Evolutionary conservation across 2,797 vertebrate genomes (phyloP).

Genomic region (Sebastes vulpes): DNA sequence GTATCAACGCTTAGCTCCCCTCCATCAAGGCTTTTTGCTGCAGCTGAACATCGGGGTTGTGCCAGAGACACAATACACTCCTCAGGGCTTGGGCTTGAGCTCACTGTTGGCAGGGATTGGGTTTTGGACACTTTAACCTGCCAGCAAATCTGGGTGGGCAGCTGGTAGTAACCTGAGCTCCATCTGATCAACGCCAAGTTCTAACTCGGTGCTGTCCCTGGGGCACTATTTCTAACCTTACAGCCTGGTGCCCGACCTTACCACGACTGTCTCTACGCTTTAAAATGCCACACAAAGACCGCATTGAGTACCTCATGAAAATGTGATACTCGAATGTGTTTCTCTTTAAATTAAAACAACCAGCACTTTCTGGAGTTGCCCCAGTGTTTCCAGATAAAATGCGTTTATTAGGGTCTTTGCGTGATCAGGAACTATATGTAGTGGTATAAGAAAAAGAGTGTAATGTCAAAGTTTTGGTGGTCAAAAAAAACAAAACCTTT

Average conservation of each 20-base stretch:
- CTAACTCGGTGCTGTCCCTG: conserved; percentile 76
- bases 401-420: background rate
- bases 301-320: conserved; percentile 46
- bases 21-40: conserved; percentile 57
- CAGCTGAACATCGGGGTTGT: conserved; percentile 63
- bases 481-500: background rate
- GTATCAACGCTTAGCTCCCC: conserved; percentile 51
- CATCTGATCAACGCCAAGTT: conserved; percentile 74
- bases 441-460: background rate
- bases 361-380: background rate
- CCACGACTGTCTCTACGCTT: conserved; percentile 45
- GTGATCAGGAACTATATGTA: background rate
- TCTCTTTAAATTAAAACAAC: conserved; percentile 9
- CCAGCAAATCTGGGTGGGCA: conserved; percentile 85
- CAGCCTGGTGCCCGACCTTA: conserved; percentile 69
- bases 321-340: conserved; percentile 54
- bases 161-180: conserved; percentile 84
- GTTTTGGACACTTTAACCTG: conserved; percentile 79
- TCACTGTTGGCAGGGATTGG: conserved; percentile 79
- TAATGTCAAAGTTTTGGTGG: background rate
- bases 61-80: conserved; percentile 81
- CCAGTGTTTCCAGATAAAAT: conserved; percentile 3
- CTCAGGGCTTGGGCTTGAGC: conserved; percentile 70
- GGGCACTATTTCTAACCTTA: conserved; percentile 79
- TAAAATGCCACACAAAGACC: conserved; percentile 53